A percentile compares a stretch with the other conserved stretches of the same genome.
These are phyloP conservation scores for Hippoglossus stenolepis DNA, from an alignment of 2,113 vertebrate species.

Conservation along the genomic window DNA sequence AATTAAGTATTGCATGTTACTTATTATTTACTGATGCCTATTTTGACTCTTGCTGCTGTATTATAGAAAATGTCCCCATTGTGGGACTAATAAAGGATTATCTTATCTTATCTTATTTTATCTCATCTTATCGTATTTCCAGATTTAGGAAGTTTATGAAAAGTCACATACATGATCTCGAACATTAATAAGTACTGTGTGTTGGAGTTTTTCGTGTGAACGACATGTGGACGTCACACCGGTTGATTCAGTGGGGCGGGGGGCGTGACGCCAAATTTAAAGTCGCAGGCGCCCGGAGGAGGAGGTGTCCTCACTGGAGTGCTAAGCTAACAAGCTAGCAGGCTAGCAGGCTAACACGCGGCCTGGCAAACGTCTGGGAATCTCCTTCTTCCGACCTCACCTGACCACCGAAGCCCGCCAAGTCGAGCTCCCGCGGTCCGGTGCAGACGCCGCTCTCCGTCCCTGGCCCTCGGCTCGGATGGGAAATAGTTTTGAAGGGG, in stretches of 20 bases:
- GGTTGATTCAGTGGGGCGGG: neutral
- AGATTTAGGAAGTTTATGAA: no score
- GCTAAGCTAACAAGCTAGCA: constrained; percentile 1
- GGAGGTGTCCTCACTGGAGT: constrained; percentile 6
- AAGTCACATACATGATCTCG: neutral
- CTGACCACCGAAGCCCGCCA: neutral
- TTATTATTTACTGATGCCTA: no score
- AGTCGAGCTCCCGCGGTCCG: neutral
- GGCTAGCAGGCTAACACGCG: constrained; percentile 25
- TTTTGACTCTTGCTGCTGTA: no score
- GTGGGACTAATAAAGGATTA: no score
- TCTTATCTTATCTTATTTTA: no score
- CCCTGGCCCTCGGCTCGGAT: constrained; percentile 11
- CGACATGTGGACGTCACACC: neutral
- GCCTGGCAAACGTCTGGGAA: neutral
- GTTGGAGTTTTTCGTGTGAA: neutral
- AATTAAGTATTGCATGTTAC: no score
- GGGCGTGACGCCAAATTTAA: constrained; percentile 38
- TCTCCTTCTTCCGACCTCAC: neutral
- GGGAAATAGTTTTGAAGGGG: constrained; percentile 32
- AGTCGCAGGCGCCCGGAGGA: constrained; percentile 22
- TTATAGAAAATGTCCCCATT: no score
- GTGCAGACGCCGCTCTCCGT: neutral
- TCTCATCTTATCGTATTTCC: no score
- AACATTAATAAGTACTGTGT: neutral